phyloP scores from a whole-genome alignment of 2,888 invertebrate species.

The Thelaira solivaga region DNA sequence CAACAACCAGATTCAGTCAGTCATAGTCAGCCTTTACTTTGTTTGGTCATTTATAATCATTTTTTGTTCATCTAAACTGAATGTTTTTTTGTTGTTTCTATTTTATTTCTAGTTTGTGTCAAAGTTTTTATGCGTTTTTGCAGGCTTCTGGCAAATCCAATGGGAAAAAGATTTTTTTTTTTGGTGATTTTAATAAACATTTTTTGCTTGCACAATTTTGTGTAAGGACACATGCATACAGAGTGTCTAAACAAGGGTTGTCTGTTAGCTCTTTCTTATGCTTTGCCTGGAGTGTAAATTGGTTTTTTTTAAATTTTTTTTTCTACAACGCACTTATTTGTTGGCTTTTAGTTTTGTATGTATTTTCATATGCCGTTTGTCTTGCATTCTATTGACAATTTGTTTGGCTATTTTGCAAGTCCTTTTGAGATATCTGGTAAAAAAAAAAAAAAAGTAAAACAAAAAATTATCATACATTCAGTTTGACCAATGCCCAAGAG shows the following conservation, averaged over 20 bases:
- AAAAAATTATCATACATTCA: constrained; percentile 46
- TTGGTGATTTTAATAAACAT: constrained; percentile 14
- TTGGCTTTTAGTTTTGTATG: constrained; percentile 31
- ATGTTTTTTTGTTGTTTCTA: neutral
- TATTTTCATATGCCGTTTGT: constrained; percentile 48
- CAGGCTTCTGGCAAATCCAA: constrained; percentile 34
- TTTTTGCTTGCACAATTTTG: neutral
- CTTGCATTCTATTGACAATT: constrained; percentile 58
- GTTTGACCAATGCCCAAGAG: constrained; percentile 56
- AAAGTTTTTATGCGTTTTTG: constrained; percentile 61
- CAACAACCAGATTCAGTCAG: too few species aligned
- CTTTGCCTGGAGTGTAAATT: constrained; percentile 30
- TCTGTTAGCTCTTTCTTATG: constrained; percentile 1
- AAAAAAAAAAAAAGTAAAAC: neutral
- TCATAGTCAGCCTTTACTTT: constrained; percentile 40
- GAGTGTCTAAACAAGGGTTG: constrained; percentile 37
- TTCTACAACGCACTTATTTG: constrained; percentile 49
- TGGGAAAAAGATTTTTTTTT: constrained; percentile 17
- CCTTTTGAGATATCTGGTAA: constrained; percentile 36
- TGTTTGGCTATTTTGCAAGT: constrained; percentile 50
- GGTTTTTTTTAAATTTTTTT: constrained; percentile 16
- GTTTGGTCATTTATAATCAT: constrained; percentile 61
- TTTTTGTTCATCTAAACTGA: constrained; percentile 35
- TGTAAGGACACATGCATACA: constrained; percentile 5
- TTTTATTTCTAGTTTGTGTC: constrained; percentile 42